Evolutionary conservation across 2,113 vertebrate genomes (phyloP), one percentile per base, ranked within the genome.

Genomic region (Myotis lucifugus): DNA sequence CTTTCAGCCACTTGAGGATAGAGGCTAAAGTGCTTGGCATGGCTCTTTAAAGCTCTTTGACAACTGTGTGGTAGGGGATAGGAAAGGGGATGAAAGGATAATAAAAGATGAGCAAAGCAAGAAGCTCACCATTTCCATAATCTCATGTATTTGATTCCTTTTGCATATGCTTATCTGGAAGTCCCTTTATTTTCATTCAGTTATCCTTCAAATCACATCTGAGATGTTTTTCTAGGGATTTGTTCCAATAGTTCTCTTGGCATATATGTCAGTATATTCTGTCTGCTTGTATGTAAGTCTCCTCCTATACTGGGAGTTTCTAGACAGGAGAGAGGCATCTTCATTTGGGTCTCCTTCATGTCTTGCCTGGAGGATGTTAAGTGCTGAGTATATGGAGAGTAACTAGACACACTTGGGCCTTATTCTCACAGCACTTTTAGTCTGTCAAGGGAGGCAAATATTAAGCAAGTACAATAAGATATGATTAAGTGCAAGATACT

Each of bases 151-250:
- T 59, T 84, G 61, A 78, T 67, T 89, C 17, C 17, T 94, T 85
- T 89, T 50, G 32, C 54, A 29, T 46, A 46, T 46, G 73, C 85
- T 88, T 70, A 92, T 78, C 56, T 92, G 48, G 11, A 92, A 74
- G n/a, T 92, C 67, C n/a, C 72, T 88, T 96, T 93, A 66, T 79
- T 90, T 90, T 56, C 27, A 52, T 54, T 94, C 67, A 54, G 5
- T 79, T 94, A 46, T 67, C 42, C 19, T 32, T 94, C 48, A 85
- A 85, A 32, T 85, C 56, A 85, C 40, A 67, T 74, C 56, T 89
- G 73, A 85, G 73, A 34, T 92, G 19, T 67, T 81, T 42, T 81
- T 74, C 66, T 52, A 85, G 27, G 27, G 11, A 59, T 81, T 79
- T 89, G 73, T 78, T 89, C n/a, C 21, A 74, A 0, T 59, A n/a